These are phyloP conservation scores for Periparus ater DNA, from an alignment of 2,797 vertebrate species.

Conservation along the genomic window DNA sequence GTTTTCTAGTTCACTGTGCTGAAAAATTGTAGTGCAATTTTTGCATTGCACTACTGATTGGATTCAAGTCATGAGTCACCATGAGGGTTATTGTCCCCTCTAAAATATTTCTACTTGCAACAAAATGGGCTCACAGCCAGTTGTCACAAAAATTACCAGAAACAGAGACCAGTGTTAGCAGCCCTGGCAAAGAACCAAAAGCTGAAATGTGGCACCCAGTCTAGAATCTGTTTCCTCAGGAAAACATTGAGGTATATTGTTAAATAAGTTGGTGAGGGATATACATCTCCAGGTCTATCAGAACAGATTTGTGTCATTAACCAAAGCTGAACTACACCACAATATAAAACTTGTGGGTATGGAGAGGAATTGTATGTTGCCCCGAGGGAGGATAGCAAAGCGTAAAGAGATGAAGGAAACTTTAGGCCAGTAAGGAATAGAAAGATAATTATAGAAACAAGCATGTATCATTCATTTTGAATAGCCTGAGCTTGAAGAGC, in stretches of 20 bases:
- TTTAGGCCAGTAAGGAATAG: neutral
- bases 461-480: neutral
- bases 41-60: neutral
- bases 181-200: neutral
- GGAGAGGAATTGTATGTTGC: neutral
- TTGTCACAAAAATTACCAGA: neutral
- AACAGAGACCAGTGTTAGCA: neutral
- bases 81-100: neutral
- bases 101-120: neutral
- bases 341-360: neutral
- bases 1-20: neutral
- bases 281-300: neutral
- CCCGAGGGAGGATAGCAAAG: neutral
- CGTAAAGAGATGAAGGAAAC: neutral
- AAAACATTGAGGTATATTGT: neutral
- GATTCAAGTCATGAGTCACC: neutral
- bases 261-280: neutral
- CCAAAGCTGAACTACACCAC: neutral
- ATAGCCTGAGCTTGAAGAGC: neutral
- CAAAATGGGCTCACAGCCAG: neutral
- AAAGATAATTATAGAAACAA: neutral
- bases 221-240: neutral
- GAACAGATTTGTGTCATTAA: neutral
- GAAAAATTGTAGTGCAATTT: neutral
- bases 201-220: neutral